Conservation (phyloP, 2,888 invertebrate genomes). For the Idaea dimidiata region DNA sequence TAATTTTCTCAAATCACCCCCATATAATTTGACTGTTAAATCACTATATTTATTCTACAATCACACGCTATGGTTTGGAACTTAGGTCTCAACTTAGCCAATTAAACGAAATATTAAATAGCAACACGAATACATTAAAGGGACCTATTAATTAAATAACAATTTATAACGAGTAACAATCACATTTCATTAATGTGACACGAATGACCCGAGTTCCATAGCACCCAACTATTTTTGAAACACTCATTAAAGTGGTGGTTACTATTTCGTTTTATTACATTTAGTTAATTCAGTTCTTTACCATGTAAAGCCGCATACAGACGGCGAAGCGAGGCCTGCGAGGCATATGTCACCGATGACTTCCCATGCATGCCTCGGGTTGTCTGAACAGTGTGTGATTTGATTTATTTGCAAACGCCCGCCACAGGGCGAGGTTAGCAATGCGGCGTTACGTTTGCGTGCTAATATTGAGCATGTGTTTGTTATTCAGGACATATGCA, state of each 20-base stretch:
- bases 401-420: background rate
- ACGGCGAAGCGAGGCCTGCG: too few relatives aligned
- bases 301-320: too few relatives aligned
- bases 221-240: background rate
- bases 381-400: too few relatives aligned
- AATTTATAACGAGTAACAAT: background rate
- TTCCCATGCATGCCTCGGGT: too few relatives aligned
- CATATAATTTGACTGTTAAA: slow-evolving; percentile 3
- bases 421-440: too few relatives aligned
- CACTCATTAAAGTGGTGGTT: background rate
- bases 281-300: background rate
- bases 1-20: slow-evolving; percentile 2
- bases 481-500: background rate
- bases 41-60: slow-evolving; percentile 15
- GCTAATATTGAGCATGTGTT: background rate
- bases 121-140: background rate
- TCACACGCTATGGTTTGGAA: slow-evolving; percentile 13
- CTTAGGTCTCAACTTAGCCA: background rate
- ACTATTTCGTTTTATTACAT: background rate
- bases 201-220: background rate
- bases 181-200: background rate
- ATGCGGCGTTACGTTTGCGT: background rate
- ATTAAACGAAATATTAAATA: background rate
- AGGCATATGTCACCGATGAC: too few relatives aligned
- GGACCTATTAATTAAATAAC: background rate